Evolutionary conservation across 2,113 vertebrate species (phyloP).

Genomic region (Coregonus clupeaformis): DNA sequence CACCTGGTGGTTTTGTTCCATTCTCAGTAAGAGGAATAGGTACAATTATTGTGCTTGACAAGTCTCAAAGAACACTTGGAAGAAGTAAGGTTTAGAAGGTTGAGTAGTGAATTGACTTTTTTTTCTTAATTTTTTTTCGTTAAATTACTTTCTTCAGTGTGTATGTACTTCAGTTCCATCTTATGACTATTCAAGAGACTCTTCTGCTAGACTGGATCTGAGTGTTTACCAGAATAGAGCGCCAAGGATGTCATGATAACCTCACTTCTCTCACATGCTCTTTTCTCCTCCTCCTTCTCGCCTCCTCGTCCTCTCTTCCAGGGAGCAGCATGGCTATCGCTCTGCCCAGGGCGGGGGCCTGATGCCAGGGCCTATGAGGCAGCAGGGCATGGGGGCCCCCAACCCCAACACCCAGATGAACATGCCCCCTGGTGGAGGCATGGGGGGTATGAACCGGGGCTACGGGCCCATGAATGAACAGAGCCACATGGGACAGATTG

Average conservation of each 20-base stretch:
- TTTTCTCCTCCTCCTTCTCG: not conserved
- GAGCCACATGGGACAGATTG: constrained; percentile 74
- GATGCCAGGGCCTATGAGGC: constrained; percentile 71
- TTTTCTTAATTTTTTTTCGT: no score
- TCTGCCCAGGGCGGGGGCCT: constrained; percentile 79
- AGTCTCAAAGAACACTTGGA: not conserved
- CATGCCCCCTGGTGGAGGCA: constrained; percentile 76
- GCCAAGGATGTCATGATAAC: no score
- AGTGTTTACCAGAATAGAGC: not conserved
- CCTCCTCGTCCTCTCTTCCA: constrained; percentile 51
- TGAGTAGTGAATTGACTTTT: not conserved
- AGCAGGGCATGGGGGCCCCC: constrained; percentile 76
- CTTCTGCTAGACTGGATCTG: not conserved
- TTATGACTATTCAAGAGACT: not conserved
- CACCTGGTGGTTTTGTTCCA: no score
- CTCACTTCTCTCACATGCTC: not conserved
- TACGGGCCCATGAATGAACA: constrained; percentile 69
- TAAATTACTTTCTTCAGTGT: no score
- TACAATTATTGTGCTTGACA: not conserved
- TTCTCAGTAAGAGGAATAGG: not conserved
- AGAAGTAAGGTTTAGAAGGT: not conserved
- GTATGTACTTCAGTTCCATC: no score
- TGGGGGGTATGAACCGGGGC: constrained; percentile 70
- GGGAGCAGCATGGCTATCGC: constrained; percentile 92
- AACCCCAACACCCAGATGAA: constrained; percentile 79